Percentiles rank a stretch among this genome's conserved stretches.
Evolutionary conservation across 2,888 invertebrate species (phyloP).

Genomic region (Thysanoteuthis rhombus): DNA sequence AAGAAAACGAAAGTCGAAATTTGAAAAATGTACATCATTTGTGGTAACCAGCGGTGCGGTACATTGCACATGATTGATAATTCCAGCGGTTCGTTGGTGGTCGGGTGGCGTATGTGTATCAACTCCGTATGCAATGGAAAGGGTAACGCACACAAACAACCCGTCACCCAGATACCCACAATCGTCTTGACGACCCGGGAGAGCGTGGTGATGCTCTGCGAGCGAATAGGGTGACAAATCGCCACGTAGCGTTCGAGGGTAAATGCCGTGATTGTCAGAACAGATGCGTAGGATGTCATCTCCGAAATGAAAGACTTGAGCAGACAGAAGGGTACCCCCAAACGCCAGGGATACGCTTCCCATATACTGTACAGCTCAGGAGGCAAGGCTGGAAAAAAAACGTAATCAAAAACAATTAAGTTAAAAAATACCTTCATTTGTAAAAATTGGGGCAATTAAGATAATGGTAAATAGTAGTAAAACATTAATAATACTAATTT

Average conservation of each 20-base stretch:
- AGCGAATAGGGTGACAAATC: constrained; percentile 86
- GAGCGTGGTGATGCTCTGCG: constrained; percentile 84
- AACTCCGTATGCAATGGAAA: constrained; percentile 60
- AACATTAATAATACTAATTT: no score
- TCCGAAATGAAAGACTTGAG: constrained; percentile 69
- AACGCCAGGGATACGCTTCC: constrained; percentile 69
- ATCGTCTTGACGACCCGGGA: constrained; percentile 84
- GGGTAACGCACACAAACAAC: constrained; percentile 76
- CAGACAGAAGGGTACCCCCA: constrained; percentile 68
- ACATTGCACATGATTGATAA: constrained; percentile 62
- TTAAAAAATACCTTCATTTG: background rate
- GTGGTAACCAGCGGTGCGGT: constrained; percentile 46
- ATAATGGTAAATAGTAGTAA: no score
- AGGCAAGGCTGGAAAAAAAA: constrained; percentile 65
- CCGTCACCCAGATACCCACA: constrained; percentile 79
- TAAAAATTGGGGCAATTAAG: no score
- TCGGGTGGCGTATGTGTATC: constrained; percentile 50
- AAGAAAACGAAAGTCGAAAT: constrained; percentile 86
- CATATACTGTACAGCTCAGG: constrained; percentile 69
- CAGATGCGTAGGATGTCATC: constrained; percentile 85
- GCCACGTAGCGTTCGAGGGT: constrained; percentile 88
- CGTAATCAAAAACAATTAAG: background rate
- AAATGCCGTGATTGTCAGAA: constrained; percentile 90
- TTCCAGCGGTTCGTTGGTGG: constrained; percentile 45
- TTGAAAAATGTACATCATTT: constrained; percentile 74